Conservation (phyloP, 2,797 vertebrate species). For the Sebastes trivittatus region DNA sequence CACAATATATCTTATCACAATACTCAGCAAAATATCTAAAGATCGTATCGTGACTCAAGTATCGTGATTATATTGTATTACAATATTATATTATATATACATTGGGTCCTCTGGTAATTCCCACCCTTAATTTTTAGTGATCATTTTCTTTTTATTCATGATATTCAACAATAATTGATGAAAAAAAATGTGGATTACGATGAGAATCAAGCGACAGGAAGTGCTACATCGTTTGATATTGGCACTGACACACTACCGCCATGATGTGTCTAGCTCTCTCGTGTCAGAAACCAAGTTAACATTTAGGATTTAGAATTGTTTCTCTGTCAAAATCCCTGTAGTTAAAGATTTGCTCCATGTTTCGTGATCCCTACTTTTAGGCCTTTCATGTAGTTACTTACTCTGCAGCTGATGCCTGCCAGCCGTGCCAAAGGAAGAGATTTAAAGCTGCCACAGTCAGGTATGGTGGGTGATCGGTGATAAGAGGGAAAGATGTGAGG, state of each 20-base stretch:
- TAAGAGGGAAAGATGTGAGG: constrained; percentile 68
- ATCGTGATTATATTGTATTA: no score
- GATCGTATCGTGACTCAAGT: no score
- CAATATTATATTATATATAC: no score
- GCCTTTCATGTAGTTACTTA: constrained; percentile 50
- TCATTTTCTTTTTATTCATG: neutral
- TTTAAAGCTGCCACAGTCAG: constrained; percentile 54
- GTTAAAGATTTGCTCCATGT: constrained; percentile 24
- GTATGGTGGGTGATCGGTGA: constrained; percentile 58
- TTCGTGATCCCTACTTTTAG: constrained; percentile 39
- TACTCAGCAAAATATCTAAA: no score
- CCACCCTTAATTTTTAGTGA: neutral
- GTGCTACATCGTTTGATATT: neutral
- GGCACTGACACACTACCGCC: neutral
- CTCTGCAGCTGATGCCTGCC: constrained; percentile 40
- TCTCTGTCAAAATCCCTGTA: constrained; percentile 36
- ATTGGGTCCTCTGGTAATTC: no score
- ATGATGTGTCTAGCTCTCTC: neutral
- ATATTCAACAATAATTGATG: neutral
- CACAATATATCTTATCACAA: no score
- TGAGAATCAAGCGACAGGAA: neutral
- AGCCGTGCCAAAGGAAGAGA: constrained; percentile 41
- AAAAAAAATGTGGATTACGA: neutral
- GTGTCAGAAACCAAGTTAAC: constrained; percentile 29
- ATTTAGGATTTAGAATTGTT: constrained; percentile 33